Evolutionary conservation across 2,888 invertebrate genomes (phyloP).

Genomic region (Ecliptopera silaceata): DNA sequence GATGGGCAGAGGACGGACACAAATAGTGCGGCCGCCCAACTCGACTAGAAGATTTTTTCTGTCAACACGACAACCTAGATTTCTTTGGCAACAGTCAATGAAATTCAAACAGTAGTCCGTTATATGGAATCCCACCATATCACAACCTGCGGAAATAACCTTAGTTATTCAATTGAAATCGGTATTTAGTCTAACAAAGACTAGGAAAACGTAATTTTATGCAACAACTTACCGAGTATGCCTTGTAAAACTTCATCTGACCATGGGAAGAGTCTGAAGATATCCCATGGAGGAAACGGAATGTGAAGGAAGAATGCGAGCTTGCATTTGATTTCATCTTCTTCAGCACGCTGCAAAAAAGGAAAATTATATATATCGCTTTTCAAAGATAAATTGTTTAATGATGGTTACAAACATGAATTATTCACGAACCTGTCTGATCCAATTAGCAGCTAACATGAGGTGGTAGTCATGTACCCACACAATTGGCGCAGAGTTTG

Average conservation of each 20-base stretch:
- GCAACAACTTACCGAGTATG: conserved; percentile 85
- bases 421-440: conserved; percentile 85
- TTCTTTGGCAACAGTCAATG: conserved; percentile 94
- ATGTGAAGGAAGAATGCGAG: conserved; percentile 97
- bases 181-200: conserved; percentile 1
- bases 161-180: conserved; percentile 8
- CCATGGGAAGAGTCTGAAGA: conserved; percentile 95
- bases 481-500: conserved; percentile 86
- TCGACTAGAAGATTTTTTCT: conserved; percentile 93
- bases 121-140: conserved; percentile 96
- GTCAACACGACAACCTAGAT: conserved; percentile 94
- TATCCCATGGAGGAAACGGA: conserved; percentile 97
- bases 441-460: conserved; percentile 95
- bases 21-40: conserved; percentile 92
- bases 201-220: not conserved
- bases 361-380: not conserved
- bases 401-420: not conserved
- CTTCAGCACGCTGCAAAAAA: conserved; percentile 85
- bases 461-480: conserved; percentile 98
- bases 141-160: conserved; percentile 85
- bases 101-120: conserved; percentile 95
- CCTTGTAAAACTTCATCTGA: conserved; percentile 97
- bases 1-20: conserved; percentile 92
- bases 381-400: not conserved
- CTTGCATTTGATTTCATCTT: conserved; percentile 89